phyloP scores from a whole-genome alignment of 2,888 invertebrate genomes.

The Eilema depressum region DNA sequence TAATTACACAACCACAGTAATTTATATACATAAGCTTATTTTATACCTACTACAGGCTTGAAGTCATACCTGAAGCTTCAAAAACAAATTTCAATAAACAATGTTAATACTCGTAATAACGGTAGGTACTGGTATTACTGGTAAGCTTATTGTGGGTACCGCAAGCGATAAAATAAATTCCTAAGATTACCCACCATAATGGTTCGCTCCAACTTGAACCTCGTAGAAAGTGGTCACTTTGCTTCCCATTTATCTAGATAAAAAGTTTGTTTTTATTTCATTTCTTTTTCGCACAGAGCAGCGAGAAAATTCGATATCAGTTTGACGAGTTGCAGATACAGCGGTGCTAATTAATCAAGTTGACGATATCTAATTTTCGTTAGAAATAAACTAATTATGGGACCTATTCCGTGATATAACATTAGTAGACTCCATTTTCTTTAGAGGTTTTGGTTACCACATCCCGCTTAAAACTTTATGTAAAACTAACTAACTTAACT shows the following conservation, averaged over 20 bases:
- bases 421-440: no score
- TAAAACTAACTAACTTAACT: no score
- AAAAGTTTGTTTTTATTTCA: neutral
- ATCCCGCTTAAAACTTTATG: no score
- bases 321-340: constrained; percentile 4
- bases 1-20: no score
- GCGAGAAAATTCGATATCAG: constrained; percentile 4
- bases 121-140: no score
- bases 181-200: neutral
- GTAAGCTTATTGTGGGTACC: neutral
- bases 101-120: no score
- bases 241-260: neutral
- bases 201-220: neutral
- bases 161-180: neutral
- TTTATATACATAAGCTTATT: no score
- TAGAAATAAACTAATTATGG: neutral
- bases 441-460: no score
- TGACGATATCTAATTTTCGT: neutral
- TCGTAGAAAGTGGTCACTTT: neutral
- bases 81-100: no score
- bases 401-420: neutral
- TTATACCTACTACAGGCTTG: no score
- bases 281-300: neutral
- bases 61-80: no score
- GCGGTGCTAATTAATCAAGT: neutral